Evolutionary conservation across 2,888 invertebrate species (phyloP), one percentile per base, ranked within the genome.

Genomic region (Latrodectus hesperus): DNA sequence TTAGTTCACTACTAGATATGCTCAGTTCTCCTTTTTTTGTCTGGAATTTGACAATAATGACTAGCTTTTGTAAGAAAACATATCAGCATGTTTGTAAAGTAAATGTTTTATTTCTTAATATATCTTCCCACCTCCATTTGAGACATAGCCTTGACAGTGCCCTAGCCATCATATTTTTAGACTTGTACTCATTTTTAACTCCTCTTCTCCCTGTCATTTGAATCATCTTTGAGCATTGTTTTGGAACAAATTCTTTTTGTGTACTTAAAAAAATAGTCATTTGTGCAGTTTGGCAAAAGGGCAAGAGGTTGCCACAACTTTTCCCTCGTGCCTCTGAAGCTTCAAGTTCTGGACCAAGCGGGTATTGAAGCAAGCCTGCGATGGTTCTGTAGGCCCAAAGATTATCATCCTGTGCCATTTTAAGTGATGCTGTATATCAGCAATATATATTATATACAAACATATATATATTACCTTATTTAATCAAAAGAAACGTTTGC

Each of bases 361-460:
- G 77, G 71, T 76, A 22, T 26, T 53, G 55, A 17, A 26, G n/a
- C 52, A 22, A 51, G 17, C 52, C 82, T 70, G 75, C 60, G 49
- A 70, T 38, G 75, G 75, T 75, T 68, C 78, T 72, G 82, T 82
- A 82, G 86, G 86, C 82, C 87, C 87, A 87, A 87, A 88, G 88
- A 81, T 73, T 52, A 84, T 87, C 81, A 60, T 70, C 75, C 75
- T 88, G 84, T 88, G 88, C 88, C 88, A 88, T 88, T 78, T 88
- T 79, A 77, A 87, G 70, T 72, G 77, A 52, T 67, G 73, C 55
- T 84, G 70, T 73, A 73, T 82, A 70, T 68, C 72, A 79, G 79
- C 68, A 80, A 80, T 78, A 83, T 83, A 83, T 81, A 73, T 71
- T 84, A 72, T 84, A 84, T 78, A 75, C 60, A 81, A 74, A 68